These are phyloP conservation scores for Pontoporia blainvillei DNA, from an alignment of 2,113 vertebrate species.

Conservation along the genomic window DNA sequence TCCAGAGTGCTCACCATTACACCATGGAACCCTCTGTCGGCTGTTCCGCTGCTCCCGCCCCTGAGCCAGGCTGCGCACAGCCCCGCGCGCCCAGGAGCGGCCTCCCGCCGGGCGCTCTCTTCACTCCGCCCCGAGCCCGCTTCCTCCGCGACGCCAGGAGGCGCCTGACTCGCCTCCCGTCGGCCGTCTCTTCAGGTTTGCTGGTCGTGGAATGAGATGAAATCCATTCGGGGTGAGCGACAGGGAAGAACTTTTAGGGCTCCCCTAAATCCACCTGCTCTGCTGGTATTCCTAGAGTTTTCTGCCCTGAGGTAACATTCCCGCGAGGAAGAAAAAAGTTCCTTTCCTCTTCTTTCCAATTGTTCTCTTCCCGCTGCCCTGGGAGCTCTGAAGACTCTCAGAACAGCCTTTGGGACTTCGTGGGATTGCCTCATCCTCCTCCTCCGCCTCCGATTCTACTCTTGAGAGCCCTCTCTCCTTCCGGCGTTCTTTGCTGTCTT, in stretches of 20 bases:
- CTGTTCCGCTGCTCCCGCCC: fast-evolving
- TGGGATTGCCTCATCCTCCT: background rate
- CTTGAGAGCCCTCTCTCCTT: background rate
- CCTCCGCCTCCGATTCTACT: background rate
- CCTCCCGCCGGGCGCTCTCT: background rate
- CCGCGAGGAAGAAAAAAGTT: background rate
- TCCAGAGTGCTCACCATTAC: background rate
- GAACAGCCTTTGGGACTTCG: background rate
- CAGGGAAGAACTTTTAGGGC: too few species aligned
- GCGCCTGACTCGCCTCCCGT: too few species aligned
- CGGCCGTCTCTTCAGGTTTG: background rate
- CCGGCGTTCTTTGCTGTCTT: background rate
- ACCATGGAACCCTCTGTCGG: background rate
- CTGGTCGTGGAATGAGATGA: background rate
- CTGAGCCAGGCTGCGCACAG: background rate
- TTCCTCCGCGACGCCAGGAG: too few species aligned
- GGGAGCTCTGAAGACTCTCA: background rate
- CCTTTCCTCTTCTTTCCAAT: background rate
- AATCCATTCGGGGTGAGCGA: background rate
- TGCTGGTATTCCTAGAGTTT: background rate
- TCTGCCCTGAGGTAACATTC: background rate
- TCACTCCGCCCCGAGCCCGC: fast-evolving
- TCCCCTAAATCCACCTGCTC: background rate
- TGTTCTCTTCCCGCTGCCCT: background rate
- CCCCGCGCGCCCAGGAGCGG: too few species aligned